phyloP scores from a whole-genome alignment of 1,140 invertebrate genomes.

The Anastrepha ludens region DNA sequence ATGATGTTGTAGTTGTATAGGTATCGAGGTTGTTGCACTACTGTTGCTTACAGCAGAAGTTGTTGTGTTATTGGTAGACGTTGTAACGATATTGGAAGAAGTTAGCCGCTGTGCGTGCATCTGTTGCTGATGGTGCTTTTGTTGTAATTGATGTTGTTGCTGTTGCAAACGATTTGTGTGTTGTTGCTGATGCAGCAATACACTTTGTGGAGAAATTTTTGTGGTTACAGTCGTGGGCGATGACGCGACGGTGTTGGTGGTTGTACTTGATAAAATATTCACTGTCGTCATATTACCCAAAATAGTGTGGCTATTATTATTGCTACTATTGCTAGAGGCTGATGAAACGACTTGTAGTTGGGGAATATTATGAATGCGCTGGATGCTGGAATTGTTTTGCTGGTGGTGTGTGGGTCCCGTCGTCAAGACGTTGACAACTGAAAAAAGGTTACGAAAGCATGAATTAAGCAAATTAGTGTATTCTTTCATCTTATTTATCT shows the following conservation, averaged over 20 bases:
- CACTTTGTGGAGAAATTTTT: neutral
- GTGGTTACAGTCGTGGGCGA: neutral
- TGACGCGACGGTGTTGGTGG: neutral
- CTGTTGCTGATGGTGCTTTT: slow-evolving; percentile 27
- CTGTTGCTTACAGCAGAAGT: neutral
- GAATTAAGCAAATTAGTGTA: neutral
- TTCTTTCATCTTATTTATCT: neutral
- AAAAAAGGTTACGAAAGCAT: neutral
- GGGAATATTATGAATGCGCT: slow-evolving; percentile 54
- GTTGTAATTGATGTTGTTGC: slow-evolving; percentile 41
- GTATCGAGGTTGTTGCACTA: neutral
- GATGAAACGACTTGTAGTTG: slow-evolving; percentile 17
- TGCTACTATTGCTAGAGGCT: slow-evolving; percentile 8
- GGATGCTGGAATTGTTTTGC: slow-evolving; percentile 30
- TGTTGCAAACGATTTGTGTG: slow-evolving; percentile 36
- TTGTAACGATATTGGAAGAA: slow-evolving; percentile 49
- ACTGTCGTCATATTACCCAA: slow-evolving; percentile 30
- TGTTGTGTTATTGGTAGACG: slow-evolving; percentile 9
- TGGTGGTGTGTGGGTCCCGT: slow-evolving; percentile 42
- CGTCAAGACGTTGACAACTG: slow-evolving; percentile 59
- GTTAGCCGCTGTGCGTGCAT: neutral
- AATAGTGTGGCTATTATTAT: slow-evolving; percentile 19
- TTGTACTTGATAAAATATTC: neutral
- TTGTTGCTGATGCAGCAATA: slow-evolving; percentile 12
- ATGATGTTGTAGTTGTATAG: slow-evolving; percentile 55